Conservation (phyloP, 2,888 invertebrate genomes). For the Unio delphinus region DNA sequence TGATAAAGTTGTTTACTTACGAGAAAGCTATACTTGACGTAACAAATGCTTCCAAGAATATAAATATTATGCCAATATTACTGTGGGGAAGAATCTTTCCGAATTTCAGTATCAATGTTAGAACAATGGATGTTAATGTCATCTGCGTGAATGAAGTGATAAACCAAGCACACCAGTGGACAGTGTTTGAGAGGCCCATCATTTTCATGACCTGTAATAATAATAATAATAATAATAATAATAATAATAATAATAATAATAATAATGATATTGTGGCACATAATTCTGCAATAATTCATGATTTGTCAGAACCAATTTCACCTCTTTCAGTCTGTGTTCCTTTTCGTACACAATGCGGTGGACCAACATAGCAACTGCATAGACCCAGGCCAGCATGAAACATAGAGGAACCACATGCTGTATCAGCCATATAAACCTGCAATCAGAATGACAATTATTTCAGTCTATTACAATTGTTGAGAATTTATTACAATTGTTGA, state of each 20-base stretch:
- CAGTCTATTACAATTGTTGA: too few species aligned
- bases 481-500: too few species aligned
- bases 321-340: constrained; percentile 72
- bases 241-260: not conserved
- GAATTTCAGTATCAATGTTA: constrained; percentile 80
- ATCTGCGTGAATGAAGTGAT: constrained; percentile 64
- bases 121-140: constrained; percentile 60
- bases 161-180: constrained; percentile 69
- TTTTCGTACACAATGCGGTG: constrained; percentile 74
- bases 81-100: constrained; percentile 65
- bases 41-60: constrained; percentile 70
- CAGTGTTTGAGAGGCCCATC: constrained; percentile 67
- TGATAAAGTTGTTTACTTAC: constrained; percentile 57
- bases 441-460: constrained; percentile 9
- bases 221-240: not conserved
- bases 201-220: constrained; percentile 68
- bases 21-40: constrained; percentile 72
- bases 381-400: constrained; percentile 73
- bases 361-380: constrained; percentile 73
- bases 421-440: constrained; percentile 72
- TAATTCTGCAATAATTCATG: not conserved
- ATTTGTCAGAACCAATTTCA: constrained; percentile 14
- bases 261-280: not conserved
- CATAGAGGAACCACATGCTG: constrained; percentile 72
- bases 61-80: constrained; percentile 67